phyloP scores from a whole-genome alignment of 2,888 invertebrate species.

The Caenorhabditis afra region DNA sequence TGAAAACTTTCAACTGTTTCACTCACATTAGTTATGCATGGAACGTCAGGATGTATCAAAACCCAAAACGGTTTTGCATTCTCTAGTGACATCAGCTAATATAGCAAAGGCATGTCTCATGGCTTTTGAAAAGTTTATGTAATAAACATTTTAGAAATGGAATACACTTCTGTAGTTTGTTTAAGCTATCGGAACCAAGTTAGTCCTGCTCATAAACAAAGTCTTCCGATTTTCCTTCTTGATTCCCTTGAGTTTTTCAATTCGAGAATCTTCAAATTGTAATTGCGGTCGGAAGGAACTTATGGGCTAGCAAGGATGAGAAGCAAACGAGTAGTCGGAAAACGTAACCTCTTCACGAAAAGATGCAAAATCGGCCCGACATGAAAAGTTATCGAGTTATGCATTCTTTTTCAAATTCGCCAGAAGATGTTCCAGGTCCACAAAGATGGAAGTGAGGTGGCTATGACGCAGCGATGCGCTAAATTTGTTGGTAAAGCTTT shows the following conservation, averaged over 20 bases:
- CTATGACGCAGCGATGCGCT: conserved; percentile 53
- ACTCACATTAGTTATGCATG: too few species aligned
- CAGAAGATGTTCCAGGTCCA: conserved; percentile 19
- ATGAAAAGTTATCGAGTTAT: conserved; percentile 52
- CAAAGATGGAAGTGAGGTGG: conserved; percentile 9
- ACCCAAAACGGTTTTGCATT: too few species aligned
- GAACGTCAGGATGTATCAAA: too few species aligned
- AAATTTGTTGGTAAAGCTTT: conserved; percentile 27
- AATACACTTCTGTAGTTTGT: too few species aligned
- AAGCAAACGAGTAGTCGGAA: background rate
- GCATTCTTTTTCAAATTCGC: conserved; percentile 24
- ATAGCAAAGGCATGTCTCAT: too few species aligned
- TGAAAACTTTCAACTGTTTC: too few species aligned
- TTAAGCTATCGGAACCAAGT: too few species aligned
- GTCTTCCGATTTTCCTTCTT: background rate
- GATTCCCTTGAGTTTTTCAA: background rate
- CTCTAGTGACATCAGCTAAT: too few species aligned
- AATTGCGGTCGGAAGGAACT: background rate
- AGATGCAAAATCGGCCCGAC: conserved; percentile 17
- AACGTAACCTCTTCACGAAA: conserved; percentile 13
- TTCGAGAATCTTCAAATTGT: background rate
- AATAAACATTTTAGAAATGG: too few species aligned
- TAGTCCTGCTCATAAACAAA: conserved; percentile 1
- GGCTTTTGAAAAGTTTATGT: too few species aligned
- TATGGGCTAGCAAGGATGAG: background rate